Conservation (phyloP, 53 echinoderm and acorn worm genomes). For the Henricia sp. region DNA sequence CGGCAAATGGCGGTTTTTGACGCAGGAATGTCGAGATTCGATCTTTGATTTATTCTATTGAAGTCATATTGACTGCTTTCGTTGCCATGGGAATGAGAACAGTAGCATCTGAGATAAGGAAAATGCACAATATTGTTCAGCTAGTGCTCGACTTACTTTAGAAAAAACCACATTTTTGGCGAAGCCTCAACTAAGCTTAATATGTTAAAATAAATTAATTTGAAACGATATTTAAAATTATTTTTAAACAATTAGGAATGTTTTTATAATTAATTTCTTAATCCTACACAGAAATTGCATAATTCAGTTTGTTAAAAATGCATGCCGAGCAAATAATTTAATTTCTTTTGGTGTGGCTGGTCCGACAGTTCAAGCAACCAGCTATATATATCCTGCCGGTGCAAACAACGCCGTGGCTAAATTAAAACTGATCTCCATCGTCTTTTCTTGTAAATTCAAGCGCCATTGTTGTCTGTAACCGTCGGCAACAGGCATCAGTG, state of each 20-base stretch:
- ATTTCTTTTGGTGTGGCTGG: too few species aligned
- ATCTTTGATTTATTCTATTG: conserved; percentile 20
- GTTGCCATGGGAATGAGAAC: conserved; percentile 12
- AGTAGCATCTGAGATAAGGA: neutral
- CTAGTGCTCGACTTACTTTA: too few species aligned
- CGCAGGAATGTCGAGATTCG: conserved; percentile 38
- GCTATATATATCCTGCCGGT: conserved; percentile 1
- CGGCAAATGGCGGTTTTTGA: neutral
- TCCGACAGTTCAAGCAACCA: too few species aligned
- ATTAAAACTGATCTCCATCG: conserved; percentile 22
- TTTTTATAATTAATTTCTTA: neutral
- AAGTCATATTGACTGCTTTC: conserved; percentile 35
- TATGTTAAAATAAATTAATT: neutral
- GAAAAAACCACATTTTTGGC: too few species aligned
- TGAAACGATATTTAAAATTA: neutral
- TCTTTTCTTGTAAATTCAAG: conserved; percentile 1
- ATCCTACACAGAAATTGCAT: neutral
- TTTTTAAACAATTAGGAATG: neutral
- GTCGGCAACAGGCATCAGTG: neutral
- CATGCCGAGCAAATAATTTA: neutral
- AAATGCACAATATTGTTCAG: too few species aligned
- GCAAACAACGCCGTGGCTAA: conserved; percentile 19
- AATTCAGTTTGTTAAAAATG: neutral
- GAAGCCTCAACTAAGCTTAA: too few species aligned
- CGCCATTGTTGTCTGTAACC: conserved; percentile 1